Percentiles rank a stretch among this genome's conserved stretches.
phyloP scores from a whole-genome alignment of 2,113 vertebrate species.

The Gobius niger region DNA sequence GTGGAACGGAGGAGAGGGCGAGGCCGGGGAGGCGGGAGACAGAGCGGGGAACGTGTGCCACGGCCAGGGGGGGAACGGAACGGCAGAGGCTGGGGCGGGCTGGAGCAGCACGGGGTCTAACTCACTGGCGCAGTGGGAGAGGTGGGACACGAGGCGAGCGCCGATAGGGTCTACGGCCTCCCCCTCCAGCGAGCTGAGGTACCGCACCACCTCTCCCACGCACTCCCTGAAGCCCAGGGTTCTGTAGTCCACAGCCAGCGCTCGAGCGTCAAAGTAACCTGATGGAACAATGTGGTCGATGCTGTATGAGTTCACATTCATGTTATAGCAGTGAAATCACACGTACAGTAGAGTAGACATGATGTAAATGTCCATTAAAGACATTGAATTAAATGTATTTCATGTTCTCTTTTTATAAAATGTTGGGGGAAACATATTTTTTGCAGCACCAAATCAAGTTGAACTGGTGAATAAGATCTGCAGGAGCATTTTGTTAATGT shows the following conservation, averaged over 20 bases:
- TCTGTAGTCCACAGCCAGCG: slow-evolving; percentile 90
- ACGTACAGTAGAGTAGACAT: too few relatives aligned
- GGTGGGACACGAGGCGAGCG: slow-evolving; percentile 90
- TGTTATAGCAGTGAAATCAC: too few relatives aligned
- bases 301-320: too few relatives aligned
- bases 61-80: slow-evolving; percentile 84
- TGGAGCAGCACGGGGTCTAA: slow-evolving; percentile 83
- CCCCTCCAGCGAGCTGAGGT: slow-evolving; percentile 87
- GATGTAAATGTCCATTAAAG: too few relatives aligned
- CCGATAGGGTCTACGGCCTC: slow-evolving; percentile 85
- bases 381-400: too few relatives aligned
- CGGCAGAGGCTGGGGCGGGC: slow-evolving; percentile 59
- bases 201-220: slow-evolving; percentile 90
- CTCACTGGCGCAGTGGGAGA: slow-evolving; percentile 89
- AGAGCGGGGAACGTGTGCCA: slow-evolving; percentile 86
- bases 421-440: too few relatives aligned
- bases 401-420: too few relatives aligned
- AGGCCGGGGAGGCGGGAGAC: slow-evolving; percentile 64
- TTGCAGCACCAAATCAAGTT: too few relatives aligned
- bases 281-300: not conserved
- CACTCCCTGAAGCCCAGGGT: slow-evolving; percentile 95
- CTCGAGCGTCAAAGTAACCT: slow-evolving; percentile 91
- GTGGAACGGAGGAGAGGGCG: slow-evolving; percentile 67
- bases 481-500: too few relatives aligned
- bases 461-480: too few relatives aligned